Evolutionary conservation across 2,113 vertebrate genomes (phyloP).

Genomic region (Campylomormyrus tamandua): DNA sequence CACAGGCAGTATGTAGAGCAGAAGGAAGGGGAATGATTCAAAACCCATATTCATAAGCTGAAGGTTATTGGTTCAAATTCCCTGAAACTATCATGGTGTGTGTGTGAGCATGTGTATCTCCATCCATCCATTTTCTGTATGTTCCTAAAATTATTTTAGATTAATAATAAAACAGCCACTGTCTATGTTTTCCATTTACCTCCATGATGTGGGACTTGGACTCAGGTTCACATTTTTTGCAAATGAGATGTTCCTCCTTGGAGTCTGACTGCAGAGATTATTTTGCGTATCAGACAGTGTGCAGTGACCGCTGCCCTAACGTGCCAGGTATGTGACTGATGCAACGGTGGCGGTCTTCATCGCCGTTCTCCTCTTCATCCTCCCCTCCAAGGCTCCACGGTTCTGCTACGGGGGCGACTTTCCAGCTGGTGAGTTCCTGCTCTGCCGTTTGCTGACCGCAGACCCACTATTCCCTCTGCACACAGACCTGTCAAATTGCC

Average conservation of each 20-base stretch:
- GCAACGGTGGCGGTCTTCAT: conserved; percentile 77
- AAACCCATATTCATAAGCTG: neutral
- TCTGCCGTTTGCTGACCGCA: neutral
- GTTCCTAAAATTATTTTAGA: neutral
- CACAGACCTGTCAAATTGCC: neutral
- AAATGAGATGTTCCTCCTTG: neutral
- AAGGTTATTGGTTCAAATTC: neutral
- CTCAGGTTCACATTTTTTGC: neutral
- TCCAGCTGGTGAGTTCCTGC: conserved; percentile 47
- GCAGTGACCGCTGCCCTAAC: neutral
- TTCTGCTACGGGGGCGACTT: conserved; percentile 52
- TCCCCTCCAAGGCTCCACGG: conserved; percentile 73
- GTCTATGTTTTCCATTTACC: neutral
- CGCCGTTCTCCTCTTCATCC: conserved; percentile 76
- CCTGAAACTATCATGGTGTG: neutral
- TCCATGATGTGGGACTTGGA: neutral
- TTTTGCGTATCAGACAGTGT: neutral
- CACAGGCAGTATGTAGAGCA: neutral
- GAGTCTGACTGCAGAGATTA: neutral
- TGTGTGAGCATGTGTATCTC: neutral
- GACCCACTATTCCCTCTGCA: neutral
- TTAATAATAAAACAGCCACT: neutral
- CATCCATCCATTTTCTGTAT: too few relatives aligned
- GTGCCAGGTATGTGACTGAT: conserved; percentile 74
- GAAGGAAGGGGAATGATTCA: neutral